phyloP scores from a whole-genome alignment of 2,888 invertebrate species.

The Drosophila mimetica region DNA sequence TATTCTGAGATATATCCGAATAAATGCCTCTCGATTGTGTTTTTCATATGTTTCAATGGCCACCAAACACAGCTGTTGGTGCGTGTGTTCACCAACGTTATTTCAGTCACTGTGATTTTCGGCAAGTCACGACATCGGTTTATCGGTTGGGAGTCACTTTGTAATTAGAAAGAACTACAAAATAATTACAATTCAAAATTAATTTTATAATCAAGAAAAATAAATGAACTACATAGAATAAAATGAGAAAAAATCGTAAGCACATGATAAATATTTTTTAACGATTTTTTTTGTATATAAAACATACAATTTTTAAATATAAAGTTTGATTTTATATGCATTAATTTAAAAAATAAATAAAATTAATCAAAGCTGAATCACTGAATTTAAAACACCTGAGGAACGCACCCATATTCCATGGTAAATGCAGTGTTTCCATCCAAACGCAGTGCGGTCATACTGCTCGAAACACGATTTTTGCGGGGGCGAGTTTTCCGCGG shows the following conservation, averaged over 20 bases:
- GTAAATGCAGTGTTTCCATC: not conserved
- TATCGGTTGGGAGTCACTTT: no score
- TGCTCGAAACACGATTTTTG: conserved; percentile 7
- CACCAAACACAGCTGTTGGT: conserved; percentile 2
- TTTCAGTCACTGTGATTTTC: not conserved
- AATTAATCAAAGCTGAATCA: not conserved
- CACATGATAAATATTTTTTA: no score
- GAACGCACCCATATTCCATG: not conserved
- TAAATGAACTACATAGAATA: no score
- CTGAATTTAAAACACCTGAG: not conserved
- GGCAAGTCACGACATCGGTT: not conserved
- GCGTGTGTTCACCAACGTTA: conserved; percentile 1
- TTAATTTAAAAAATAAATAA: not conserved
- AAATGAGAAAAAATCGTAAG: no score
- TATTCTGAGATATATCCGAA: not conserved
- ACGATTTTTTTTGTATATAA: no score
- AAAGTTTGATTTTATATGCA: no score
- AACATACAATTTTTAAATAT: no score
- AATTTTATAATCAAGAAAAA: no score
- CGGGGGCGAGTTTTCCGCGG: conserved; percentile 29
- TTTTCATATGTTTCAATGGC: conserved; percentile 2
- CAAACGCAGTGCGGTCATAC: conserved; percentile 1
- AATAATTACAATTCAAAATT: no score
- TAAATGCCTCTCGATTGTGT: not conserved
- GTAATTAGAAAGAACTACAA: no score